These are phyloP conservation scores for Lepidocolaptes lacrymiger DNA, from an alignment of 2,797 vertebrate species.

Conservation along the genomic window DNA sequence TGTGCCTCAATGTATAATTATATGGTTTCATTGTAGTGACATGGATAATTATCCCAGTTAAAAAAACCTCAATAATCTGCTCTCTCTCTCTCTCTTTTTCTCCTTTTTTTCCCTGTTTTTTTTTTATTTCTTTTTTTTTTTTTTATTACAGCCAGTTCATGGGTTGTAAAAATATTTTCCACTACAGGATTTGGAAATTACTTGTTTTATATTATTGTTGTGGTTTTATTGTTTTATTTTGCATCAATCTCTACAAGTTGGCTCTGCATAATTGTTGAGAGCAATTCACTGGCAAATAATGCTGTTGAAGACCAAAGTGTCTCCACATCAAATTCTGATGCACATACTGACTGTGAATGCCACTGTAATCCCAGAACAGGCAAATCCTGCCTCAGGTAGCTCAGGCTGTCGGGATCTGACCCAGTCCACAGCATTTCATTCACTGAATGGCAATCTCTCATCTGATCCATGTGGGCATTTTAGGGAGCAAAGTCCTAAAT, in stretches of 20 bases:
- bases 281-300: background rate
- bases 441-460: background rate
- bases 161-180: background rate
- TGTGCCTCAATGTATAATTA: conserved; percentile 11
- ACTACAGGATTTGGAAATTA: background rate
- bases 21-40: background rate
- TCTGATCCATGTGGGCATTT: background rate
- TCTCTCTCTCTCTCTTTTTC: background rate
- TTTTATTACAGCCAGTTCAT: background rate
- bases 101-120: no score
- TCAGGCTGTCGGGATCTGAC: background rate
- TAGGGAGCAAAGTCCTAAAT: background rate
- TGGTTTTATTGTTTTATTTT: background rate
- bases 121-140: background rate
- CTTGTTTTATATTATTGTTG: background rate
- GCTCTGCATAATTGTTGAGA: background rate
- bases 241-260: background rate
- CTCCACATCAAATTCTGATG: background rate
- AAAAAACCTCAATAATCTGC: accelerated
- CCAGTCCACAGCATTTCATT: background rate
- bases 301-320: background rate
- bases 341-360: accelerated
- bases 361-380: background rate
- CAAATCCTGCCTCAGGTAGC: background rate
- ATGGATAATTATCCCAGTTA: background rate